Evolutionary conservation across 2,113 vertebrate species (phyloP), one percentile per base, ranked within the genome.

Genomic region (Carassius carassius): DNA sequence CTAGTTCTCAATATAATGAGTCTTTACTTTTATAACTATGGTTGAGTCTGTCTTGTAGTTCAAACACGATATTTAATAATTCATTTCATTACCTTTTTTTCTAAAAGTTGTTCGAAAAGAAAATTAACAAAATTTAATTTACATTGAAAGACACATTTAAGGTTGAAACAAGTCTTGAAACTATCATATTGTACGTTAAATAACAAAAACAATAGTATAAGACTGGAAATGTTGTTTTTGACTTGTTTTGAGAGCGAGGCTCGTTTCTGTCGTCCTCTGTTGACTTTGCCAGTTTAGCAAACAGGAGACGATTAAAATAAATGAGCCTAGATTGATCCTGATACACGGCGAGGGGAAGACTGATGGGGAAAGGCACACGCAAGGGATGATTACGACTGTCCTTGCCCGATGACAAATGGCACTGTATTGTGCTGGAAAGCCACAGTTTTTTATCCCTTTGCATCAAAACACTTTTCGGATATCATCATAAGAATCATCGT

Each of bases 251-350:
- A 87, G 88, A 91, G 83, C 21, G 4, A 86, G 90, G 83, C 87
- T 90, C 90, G 89, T 92, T 92, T 89, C 88, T 81, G 19, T 90
- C 87, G 93, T 92, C 93, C 92, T 94, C 89, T 78, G 88, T 86
- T 93, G 92, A 94, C 93, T 94, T 94, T 94, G 91, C 84, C 89
- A 92, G 90, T 93, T 93, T 92, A 87, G 87, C 72, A 95, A 95
- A 95, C 92, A 95, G 90, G 89, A 92, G 88, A 90, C 62, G 82
- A 93, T 95, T 96, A 95, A 95, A 96, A 97, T 93, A 96, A 96
- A 97, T 86, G 94, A 95, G 91, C 79, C 90, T 83, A 93, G 95
- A 95, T 95, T 94, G 92, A 93, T 95, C 94, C 93, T 92, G 95
- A 95, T 96, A 93, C 88, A 89, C 85, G 82, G 90, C 89, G 67